phyloP scores from a whole-genome alignment of 2,888 invertebrate species.

The Phrixothrix hirtus region DNA sequence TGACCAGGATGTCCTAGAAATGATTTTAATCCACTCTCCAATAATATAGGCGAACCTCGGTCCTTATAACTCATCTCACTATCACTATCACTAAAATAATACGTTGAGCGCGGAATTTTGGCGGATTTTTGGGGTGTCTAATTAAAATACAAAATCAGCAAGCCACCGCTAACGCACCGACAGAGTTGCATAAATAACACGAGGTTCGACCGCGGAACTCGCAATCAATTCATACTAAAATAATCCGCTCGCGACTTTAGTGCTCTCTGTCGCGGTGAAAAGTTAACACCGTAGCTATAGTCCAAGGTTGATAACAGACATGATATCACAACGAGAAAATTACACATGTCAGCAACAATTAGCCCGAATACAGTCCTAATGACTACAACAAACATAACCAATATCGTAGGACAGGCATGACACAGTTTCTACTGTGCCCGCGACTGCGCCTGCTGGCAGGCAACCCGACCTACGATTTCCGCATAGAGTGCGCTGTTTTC shows the following conservation, averaged over 20 bases:
- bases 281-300: constrained; percentile 50
- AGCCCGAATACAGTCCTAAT: constrained; percentile 40
- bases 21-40: constrained; percentile 86
- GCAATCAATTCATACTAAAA: constrained; percentile 56
- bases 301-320: constrained; percentile 55
- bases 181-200: constrained; percentile 46
- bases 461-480: constrained; percentile 34
- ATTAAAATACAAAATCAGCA: constrained; percentile 36
- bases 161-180: constrained; percentile 36
- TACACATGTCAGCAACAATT: constrained; percentile 48
- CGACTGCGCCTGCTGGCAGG: constrained; percentile 36
- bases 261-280: constrained; percentile 51
- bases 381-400: constrained; percentile 48
- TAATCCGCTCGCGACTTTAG: constrained; percentile 52
- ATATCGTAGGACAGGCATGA: constrained; percentile 37
- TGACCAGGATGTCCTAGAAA: constrained; percentile 83
- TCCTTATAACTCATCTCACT: constrained; percentile 89
- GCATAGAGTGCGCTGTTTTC: constrained; percentile 22
- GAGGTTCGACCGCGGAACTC: constrained; percentile 39
- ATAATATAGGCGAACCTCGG: constrained; percentile 81
- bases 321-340: constrained; percentile 45
- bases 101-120: constrained; percentile 56
- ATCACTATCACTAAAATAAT: constrained; percentile 57
- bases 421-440: constrained; percentile 31
- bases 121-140: constrained; percentile 42